Percentiles rank a stretch among this genome's conserved stretches.
Conservation (phyloP, 1,140 invertebrate genomes). For the Lithobius niger region DNA sequence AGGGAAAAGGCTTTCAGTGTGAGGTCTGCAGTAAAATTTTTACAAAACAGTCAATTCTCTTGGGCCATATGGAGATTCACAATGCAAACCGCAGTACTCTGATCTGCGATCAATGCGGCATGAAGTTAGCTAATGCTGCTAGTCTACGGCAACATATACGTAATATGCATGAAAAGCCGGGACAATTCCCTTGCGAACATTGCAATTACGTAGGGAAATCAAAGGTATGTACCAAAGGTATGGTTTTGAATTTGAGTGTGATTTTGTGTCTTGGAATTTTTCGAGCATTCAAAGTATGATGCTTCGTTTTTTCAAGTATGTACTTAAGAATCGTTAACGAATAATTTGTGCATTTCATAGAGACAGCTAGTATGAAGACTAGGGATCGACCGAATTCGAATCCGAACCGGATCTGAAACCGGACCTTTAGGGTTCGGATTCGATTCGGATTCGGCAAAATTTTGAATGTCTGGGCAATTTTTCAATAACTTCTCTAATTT, state of each 20-base stretch:
- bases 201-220: slow-evolving; percentile 10
- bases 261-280: too few species aligned
- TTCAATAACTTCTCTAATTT: too few species aligned
- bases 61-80: slow-evolving; percentile 2
- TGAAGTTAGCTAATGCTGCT: neutral
- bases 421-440: too few species aligned
- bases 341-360: too few species aligned
- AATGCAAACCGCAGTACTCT: neutral
- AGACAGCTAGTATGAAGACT: too few species aligned
- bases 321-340: too few species aligned
- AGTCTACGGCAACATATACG: slow-evolving; percentile 2
- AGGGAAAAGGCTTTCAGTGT: slow-evolving; percentile 4
- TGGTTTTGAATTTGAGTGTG: neutral
- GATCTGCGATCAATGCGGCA: slow-evolving; percentile 9
- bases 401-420: too few species aligned
- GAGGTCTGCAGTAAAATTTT: slow-evolving; percentile 7
- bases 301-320: too few species aligned
- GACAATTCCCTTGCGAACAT: neutral
- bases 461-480: too few species aligned
- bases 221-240: slow-evolving; percentile 1
- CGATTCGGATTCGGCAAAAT: too few species aligned
- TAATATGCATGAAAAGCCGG: slow-evolving; percentile 1
- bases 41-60: neutral
- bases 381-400: too few species aligned
- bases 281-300: too few species aligned